These are phyloP conservation scores for Tipula unca DNA, from an alignment of 2,888 invertebrate genomes.

Conservation along the genomic window DNA sequence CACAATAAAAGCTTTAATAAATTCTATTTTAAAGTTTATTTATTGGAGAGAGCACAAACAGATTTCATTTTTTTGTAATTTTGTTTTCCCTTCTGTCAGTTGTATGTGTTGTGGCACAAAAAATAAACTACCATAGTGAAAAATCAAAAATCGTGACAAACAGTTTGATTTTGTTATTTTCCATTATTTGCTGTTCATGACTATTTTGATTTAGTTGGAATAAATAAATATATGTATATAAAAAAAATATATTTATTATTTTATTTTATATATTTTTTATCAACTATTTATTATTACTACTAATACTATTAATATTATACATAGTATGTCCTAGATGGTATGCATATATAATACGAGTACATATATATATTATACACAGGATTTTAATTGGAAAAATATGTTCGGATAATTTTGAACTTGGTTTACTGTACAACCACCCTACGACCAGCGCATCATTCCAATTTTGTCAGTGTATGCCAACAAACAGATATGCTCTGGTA, in stretches of 20 bases:
- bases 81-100: neutral
- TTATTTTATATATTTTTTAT: constrained; percentile 17
- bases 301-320: neutral
- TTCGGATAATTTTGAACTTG: neutral
- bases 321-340: neutral
- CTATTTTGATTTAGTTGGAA: constrained; percentile 19
- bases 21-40: neutral
- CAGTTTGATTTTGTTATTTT: constrained; percentile 20
- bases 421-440: neutral
- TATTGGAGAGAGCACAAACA: neutral
- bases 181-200: constrained; percentile 20
- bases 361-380: neutral
- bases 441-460: neutral
- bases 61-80: neutral
- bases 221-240: neutral
- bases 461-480: neutral
- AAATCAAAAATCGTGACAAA: constrained; percentile 17
- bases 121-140: neutral
- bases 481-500: neutral
- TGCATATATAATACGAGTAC: neutral
- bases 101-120: neutral
- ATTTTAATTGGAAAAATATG: neutral
- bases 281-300: neutral
- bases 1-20: neutral
- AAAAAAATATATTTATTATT: neutral